Evolutionary conservation across 1,140 invertebrate species (phyloP).

Genomic region (Nasonia longicornis): DNA sequence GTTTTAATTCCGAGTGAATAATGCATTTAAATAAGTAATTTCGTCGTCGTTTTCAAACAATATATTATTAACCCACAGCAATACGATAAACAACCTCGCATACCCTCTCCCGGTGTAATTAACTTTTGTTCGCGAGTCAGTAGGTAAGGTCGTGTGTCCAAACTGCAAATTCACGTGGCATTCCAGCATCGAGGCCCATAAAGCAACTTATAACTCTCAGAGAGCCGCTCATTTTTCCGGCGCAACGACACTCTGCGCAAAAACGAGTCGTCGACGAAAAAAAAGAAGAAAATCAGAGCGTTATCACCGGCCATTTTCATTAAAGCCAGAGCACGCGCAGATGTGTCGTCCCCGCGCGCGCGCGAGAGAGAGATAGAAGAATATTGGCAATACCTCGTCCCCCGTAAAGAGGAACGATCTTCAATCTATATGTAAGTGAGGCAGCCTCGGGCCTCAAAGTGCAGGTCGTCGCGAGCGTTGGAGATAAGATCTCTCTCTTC

Average conservation of each 20-base stretch:
- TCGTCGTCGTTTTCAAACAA: no score
- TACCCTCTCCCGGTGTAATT: not conserved
- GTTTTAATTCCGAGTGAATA: conserved; percentile 13
- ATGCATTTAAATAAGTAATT: conserved; percentile 25
- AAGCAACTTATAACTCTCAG: conserved; percentile 31
- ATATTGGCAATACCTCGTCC: conserved; percentile 40
- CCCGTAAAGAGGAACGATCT: conserved; percentile 42
- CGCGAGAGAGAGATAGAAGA: conserved; percentile 4
- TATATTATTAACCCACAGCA: not conserved
- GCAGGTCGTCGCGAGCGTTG: conserved; percentile 27
- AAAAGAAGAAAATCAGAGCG: not conserved
- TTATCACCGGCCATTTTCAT: conserved; percentile 45
- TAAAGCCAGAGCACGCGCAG: conserved; percentile 1
- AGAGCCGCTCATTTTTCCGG: not conserved
- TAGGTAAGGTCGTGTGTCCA: not conserved
- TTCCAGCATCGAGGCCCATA: not conserved
- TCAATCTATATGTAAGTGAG: conserved; percentile 52
- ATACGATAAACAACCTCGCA: not conserved
- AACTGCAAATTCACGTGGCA: not conserved
- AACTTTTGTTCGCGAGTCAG: not conserved
- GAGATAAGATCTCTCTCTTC: conserved; percentile 45
- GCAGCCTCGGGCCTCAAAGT: conserved; percentile 34
- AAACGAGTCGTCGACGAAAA: not conserved
- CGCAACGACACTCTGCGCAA: not conserved
- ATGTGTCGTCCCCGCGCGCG: conserved; percentile 21